Evolutionary conservation across 2,113 vertebrate species (phyloP), one percentile per base, ranked within the genome.

Genomic region (Cisticola juncidis): DNA sequence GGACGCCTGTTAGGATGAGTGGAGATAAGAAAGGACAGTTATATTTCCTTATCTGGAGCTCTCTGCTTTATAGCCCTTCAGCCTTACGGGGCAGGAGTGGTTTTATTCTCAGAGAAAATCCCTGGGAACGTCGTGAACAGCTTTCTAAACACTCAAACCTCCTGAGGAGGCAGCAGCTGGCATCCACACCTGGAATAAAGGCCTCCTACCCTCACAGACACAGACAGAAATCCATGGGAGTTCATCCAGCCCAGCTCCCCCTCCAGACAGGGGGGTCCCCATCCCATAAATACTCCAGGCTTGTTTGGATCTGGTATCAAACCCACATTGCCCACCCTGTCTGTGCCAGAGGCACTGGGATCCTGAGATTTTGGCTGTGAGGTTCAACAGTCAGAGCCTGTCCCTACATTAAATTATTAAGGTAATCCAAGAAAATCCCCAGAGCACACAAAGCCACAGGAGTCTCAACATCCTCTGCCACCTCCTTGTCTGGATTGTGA

Each of bases 31-130:
- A 71, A 92, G 44, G 70, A 90, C 54, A 45, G 25, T 81, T 70
- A 12, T 73, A 86, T 80, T 92, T 88, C 73, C 76, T 95, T 87
- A 81, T 85, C 86, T 71, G 72, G 25, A 90, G n/a, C 61, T 36
- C 70, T 74, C 45, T 92, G 57, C 61, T 79, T 91, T 83, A 81
- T 33, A 53, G 40, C 70, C 16, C 53, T 68, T 91, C 73, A 86
- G 57, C 64, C 84, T 82, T 29, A 56, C 0, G 0, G 45, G 29
- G 38, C 25, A 76, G 73, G 66, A 92, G 70, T 56, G 85, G 64
- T 70, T 92, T 20, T 60, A 92, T 81, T 88, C 62, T 45, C 48
- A 61, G 35, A 65, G 35, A 78, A 82, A 26, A 9, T 50, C 76
- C 78, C 73, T 48, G 24, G 47, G 83, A 88, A 64, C 7, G 15